These are phyloP conservation scores for Drosophila santomea DNA, from an alignment of 1,140 invertebrate species.

Conservation along the genomic window DNA sequence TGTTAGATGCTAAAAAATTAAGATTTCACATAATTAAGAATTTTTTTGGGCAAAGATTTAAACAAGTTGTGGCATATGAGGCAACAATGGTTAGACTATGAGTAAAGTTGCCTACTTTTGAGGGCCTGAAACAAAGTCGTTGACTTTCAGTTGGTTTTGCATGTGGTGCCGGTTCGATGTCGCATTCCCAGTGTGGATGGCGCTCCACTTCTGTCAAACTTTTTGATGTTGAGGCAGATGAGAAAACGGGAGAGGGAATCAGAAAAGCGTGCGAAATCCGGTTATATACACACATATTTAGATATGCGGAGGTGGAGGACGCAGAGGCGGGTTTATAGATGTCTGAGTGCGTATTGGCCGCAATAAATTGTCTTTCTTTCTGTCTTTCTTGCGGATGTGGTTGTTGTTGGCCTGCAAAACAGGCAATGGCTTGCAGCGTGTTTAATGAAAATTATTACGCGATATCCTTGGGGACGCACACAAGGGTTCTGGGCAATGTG, in stretches of 20 bases:
- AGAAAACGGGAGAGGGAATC: slow-evolving; percentile 27
- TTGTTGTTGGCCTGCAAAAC: slow-evolving; percentile 10
- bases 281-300: slow-evolving; percentile 35
- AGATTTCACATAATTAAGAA: too few species aligned
- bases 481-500: slow-evolving; percentile 42
- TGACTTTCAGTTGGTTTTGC: slow-evolving; percentile 17
- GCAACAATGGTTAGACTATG: slow-evolving; percentile 5
- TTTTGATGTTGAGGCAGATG: slow-evolving; percentile 62
- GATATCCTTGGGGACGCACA: slow-evolving; percentile 68
- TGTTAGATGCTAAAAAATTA: too few species aligned
- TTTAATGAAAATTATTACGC: slow-evolving; percentile 78
- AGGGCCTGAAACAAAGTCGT: slow-evolving; percentile 26
- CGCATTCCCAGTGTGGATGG: slow-evolving; percentile 62
- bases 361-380: slow-evolving; percentile 78
- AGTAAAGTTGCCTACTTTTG: slow-evolving; percentile 38
- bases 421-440: slow-evolving; percentile 61
- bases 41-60: neutral
- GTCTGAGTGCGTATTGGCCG: slow-evolving; percentile 64
- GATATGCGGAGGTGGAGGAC: slow-evolving; percentile 13
- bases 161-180: slow-evolving; percentile 11
- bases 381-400: slow-evolving; percentile 70
- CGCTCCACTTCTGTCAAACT: slow-evolving; percentile 75
- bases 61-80: neutral
- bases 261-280: slow-evolving; percentile 58
- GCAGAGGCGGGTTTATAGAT: neutral